A percentile compares a stretch with the other conserved stretches of the same genome.
Evolutionary conservation across 2,113 vertebrate species (phyloP).

Genomic region (Nicator chloris): DNA sequence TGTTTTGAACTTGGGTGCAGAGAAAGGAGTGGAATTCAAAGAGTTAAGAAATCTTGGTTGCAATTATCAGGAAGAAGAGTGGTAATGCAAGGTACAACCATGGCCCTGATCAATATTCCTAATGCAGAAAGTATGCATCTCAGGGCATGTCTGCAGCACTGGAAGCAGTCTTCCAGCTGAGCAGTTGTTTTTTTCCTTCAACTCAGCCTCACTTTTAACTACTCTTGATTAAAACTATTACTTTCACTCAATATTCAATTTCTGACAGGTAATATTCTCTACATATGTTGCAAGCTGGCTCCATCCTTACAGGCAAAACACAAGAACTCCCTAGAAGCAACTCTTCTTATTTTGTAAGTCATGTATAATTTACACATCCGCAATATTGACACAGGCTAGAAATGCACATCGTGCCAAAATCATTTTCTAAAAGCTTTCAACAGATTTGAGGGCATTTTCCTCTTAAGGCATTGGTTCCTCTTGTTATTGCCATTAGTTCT

Average conservation of each 20-base stretch:
- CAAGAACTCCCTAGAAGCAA: background rate
- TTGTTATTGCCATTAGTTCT: background rate
- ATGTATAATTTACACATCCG: background rate
- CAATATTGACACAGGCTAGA: background rate
- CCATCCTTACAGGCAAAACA: constrained; percentile 6
- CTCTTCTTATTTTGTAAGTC: background rate
- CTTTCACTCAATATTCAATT: constrained; percentile 28
- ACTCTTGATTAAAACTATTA: constrained; percentile 1
- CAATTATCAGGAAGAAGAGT: background rate
- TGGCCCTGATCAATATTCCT: background rate
- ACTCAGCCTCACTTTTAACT: background rate
- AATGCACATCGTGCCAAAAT: background rate
- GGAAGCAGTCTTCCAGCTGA: background rate
- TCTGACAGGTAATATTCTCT: constrained; percentile 14
- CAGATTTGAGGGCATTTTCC: background rate
- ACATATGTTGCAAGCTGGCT: background rate
- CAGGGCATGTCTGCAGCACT: background rate
- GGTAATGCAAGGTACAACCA: background rate
- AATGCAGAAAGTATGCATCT: background rate
- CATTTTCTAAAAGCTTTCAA: background rate
- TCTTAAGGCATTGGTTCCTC: background rate
- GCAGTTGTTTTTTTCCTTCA: background rate
- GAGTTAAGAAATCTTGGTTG: background rate
- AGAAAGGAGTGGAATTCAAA: background rate
- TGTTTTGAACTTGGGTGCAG: background rate